Conservation (phyloP, 2,888 invertebrate genomes). For the Eilema griseolum region DNA sequence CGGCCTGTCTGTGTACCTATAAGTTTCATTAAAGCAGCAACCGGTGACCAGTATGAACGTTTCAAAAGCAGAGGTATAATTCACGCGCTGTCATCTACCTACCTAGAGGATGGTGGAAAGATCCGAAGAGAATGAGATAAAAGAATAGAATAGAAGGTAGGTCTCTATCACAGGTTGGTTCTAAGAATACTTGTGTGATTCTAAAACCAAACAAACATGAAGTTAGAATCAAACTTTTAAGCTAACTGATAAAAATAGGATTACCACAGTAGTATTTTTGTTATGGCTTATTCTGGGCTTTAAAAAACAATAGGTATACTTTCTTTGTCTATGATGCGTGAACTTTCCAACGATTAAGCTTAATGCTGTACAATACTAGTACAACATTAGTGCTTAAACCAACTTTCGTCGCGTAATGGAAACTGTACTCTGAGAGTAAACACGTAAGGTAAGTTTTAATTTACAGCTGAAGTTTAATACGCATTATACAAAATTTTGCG, state of each 20-base stretch:
- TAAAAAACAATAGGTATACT: not conserved
- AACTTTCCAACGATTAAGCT: slow-evolving; percentile 4
- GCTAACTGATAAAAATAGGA: not conserved
- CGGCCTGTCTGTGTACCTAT: too few relatives aligned
- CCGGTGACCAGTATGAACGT: not conserved
- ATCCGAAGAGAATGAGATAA: not conserved
- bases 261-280: not conserved
- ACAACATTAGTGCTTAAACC: not conserved
- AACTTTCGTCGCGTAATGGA: not conserved
- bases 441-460: not conserved
- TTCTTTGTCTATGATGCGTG: not conserved
- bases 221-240: not conserved
- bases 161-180: not conserved
- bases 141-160: not conserved
- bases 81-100: not conserved
- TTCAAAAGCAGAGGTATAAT: not conserved
- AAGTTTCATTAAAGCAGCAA: not conserved
- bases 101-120: not conserved
- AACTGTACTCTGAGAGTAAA: not conserved
- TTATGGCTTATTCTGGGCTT: not conserved
- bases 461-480: not conserved
- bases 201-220: not conserved
- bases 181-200: not conserved
- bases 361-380: not conserved
- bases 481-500: not conserved